Base-by-base conservation (phyloP, 2,113 vertebrate genomes). In the Danio rerio region DNA sequence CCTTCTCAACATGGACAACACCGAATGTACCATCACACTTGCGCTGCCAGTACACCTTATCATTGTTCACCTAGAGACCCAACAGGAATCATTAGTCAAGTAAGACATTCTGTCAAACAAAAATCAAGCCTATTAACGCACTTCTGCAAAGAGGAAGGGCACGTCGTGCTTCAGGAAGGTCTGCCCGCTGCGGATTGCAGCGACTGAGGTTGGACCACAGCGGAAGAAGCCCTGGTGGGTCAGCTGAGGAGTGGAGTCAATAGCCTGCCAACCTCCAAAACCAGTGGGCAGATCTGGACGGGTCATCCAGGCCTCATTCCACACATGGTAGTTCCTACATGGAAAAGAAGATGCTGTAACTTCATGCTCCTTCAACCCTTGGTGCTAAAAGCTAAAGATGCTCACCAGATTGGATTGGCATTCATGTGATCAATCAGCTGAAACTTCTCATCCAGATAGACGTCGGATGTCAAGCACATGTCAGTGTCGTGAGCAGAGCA, bases 221-320 rank as follows among this genome's bases (percentile, higher is more conserved):
- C 96, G 92, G 86, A 92, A 98, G 15, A 90, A 94, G 5, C 97
- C 96, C 91, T 94, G 94, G 86, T 96, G 98, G 73, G 95, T 96
- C 86, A 97, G 95, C 86, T 98, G 97, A 62, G 92, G 94, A 0
- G 91, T 94, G 87, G 95, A 86, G 74, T 96, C 93, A 3, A 96
- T 82, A 12, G 93, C 93, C 84, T 98, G 97, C 97, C 97, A 98
- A 83, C 97, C 96, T 0, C 91, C 94, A 18, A 95, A 91, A 16
- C 92, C 91, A 2, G 81, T 76, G 0, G 85, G 96, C 80, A 98
- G 89, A 81, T 98, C 97, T 0, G 94, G 89, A 43, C 97, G 94
- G n/a, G 93, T 93, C 96, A 98, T 97, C 96, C 96, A 98, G 89
- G 95, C 95, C 88, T 98, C 96, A 1, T 95, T 98, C 97, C 97